Evolutionary conservation across 2,113 vertebrate species (phyloP), one percentile per base, ranked within the genome.

Genomic region (Macquaria australasica): DNA sequence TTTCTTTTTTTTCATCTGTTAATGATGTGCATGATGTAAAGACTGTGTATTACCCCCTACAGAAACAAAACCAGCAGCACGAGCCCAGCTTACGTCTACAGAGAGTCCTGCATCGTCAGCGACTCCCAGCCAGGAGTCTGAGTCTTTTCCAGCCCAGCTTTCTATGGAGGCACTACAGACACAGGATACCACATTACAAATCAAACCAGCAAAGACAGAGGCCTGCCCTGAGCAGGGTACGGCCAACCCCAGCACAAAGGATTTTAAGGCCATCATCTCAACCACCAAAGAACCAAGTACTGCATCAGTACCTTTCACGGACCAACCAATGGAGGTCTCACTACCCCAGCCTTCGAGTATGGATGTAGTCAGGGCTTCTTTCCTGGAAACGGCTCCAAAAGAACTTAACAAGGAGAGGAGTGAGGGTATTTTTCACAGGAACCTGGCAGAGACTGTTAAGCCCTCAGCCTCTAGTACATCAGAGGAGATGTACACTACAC

Each of bases 241-340:
- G 62, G 81, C 90, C 77, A 83, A 82, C 84, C 90, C 89, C 59
- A 93, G 92, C 90, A 90, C 89, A 88, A 94, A 94, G 93, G 94
- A 95, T 92, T 90, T 90, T 76, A 94, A 94, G 92, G 88, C 92
- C 92, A 91, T 94, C 92, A 91, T 88, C 58, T 69, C 88, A 84
- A 92, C 92, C 87, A 96, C 89, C 92, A 95, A 94, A 87, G 94
- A 94, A 93, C 94, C 93, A 85, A 94, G 74, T 87, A 87, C 55
- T 90, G 92, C 71, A 82, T 87, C 91, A 80, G 84, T 77, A 92
- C 82, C 71, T 86, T 92, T 89, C 73, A 63, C 84, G 28, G 89
- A 91, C 77, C 93, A 95, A 82, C 77, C 91, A 25, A 90, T 93
- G 62, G 92, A 91, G 78, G 88, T 84, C 8, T 84, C 95, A 28